Evolutionary conservation across 2,113 vertebrate species (phyloP), one percentile per base, ranked within the genome.

Genomic region (Baryphthengus martii): DNA sequence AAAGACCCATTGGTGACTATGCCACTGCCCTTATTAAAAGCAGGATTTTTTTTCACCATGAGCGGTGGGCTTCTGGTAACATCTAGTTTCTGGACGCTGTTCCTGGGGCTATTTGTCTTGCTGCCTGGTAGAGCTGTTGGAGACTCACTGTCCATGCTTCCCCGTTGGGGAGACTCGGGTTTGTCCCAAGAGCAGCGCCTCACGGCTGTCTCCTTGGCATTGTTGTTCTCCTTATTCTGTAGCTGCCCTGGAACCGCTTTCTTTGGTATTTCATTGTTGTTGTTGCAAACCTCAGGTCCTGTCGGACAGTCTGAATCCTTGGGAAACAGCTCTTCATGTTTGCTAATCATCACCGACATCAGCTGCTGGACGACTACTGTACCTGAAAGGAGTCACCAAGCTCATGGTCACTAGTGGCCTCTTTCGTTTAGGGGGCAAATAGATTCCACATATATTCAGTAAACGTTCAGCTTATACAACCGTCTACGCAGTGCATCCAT

Each of bases 1-100:
- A 99, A 99, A 35, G 99, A 99, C 14, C 99, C 99, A 0, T 99
- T 99, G 53, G 99, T 99, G 85, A 99, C 99, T 33, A 99, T 99
- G 31, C 99, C 99, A 2, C 99, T 99, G 29, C 99, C 99, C 97
- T 99, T 99, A 71, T 97, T 99, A 96, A 99, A 99, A 10, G 99
- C 99, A 0, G 99, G 99, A 90, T 99, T 99, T 97, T 99, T 99
- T 91, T 99, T 99, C 28, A 99, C 98, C 12, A 88, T 98, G 73
- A 98, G 97, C 4, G 99, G 99, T 1, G 99, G 99, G 77, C 99
- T 99, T 94, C 99, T 98, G 10, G 98, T 97, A 52, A 98, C 92
- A 71, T 99, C 99, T 5, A 98, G 97, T 82, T 98, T 98, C 77
- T 98, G 98, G 4, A 99, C 84, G 17, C 98, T 98, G 55, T 98